A percentile compares a stretch with the other conserved stretches of the same genome.
These are phyloP conservation scores for Notothenia coriiceps DNA, from an alignment of 2,113 vertebrate genomes.

Conservation along the genomic window DNA sequence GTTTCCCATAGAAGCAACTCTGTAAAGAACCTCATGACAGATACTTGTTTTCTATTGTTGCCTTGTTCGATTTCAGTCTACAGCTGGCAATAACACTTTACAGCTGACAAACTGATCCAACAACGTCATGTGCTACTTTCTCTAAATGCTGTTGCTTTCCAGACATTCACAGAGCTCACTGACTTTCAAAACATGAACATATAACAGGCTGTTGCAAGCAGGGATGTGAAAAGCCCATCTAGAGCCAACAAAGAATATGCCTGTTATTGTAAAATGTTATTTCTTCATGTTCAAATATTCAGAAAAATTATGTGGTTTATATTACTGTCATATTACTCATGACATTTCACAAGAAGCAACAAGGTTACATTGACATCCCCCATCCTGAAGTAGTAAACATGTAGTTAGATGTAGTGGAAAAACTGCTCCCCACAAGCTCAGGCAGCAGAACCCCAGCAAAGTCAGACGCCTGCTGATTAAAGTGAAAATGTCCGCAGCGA, in stretches of 20 bases:
- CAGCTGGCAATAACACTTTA: slow-evolving; percentile 18
- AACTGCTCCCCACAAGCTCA: neutral
- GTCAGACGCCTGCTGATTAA: slow-evolving; percentile 32
- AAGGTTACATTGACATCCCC: slow-evolving; percentile 2
- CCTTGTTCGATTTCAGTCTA: neutral
- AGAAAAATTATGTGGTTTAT: neutral
- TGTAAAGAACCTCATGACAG: too few species aligned
- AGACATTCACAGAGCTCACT: neutral
- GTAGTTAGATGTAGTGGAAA: slow-evolving; percentile 27
- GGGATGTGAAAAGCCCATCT: neutral
- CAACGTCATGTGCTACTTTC: neutral
- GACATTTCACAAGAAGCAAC: neutral
- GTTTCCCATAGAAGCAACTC: too few species aligned
- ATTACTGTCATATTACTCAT: neutral
- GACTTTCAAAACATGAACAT: slow-evolving; percentile 21
- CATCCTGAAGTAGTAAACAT: slow-evolving; percentile 7
- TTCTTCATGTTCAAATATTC: neutral
- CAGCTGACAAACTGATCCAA: neutral
- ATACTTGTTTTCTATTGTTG: too few species aligned
- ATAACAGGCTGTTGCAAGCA: slow-evolving; percentile 13
- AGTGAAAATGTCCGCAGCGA: slow-evolving; percentile 47
- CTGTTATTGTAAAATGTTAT: neutral
- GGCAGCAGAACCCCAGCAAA: slow-evolving; percentile 45
- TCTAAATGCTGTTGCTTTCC: slow-evolving; percentile 3
- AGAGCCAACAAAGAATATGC: neutral